These are phyloP conservation scores for Bombus consobrinus DNA, from an alignment of 1,140 invertebrate genomes.

Conservation along the genomic window DNA sequence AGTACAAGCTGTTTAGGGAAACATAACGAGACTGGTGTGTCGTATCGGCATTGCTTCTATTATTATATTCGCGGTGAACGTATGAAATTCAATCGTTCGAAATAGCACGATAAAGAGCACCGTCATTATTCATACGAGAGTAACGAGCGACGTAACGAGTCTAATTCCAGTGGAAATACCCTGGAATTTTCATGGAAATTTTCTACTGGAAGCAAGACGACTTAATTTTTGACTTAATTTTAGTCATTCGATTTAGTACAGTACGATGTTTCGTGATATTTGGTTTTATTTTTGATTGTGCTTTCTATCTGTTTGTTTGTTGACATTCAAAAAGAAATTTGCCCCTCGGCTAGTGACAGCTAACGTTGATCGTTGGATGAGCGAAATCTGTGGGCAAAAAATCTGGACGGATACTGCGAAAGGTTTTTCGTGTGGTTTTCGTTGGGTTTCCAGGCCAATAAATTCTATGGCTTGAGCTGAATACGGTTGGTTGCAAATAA, in stretches of 20 bases:
- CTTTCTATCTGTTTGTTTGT: neutral
- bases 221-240: too few species aligned
- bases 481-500: neutral
- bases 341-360: neutral
- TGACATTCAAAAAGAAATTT: neutral
- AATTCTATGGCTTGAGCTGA: constrained; percentile 30
- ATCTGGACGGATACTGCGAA: neutral
- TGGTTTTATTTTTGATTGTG: too few species aligned
- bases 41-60: neutral
- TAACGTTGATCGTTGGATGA: neutral
- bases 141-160: neutral
- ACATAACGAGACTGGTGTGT: neutral
- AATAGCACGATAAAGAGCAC: neutral
- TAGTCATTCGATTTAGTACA: neutral
- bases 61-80: too few species aligned
- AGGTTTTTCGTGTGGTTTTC: constrained; percentile 17
- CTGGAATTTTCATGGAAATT: neutral
- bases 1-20: too few species aligned
- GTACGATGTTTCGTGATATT: too few species aligned
- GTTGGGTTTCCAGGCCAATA: constrained; percentile 32
- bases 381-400: neutral
- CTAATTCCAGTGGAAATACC: too few species aligned
- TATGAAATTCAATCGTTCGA: constrained; percentile 25
- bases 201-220: neutral
- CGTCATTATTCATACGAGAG: neutral